A percentile compares a stretch with the other conserved stretches of the same genome.
Conservation (phyloP, 2,113 vertebrate genomes). For the Sinocyclocheilus maitianheensis region DNA sequence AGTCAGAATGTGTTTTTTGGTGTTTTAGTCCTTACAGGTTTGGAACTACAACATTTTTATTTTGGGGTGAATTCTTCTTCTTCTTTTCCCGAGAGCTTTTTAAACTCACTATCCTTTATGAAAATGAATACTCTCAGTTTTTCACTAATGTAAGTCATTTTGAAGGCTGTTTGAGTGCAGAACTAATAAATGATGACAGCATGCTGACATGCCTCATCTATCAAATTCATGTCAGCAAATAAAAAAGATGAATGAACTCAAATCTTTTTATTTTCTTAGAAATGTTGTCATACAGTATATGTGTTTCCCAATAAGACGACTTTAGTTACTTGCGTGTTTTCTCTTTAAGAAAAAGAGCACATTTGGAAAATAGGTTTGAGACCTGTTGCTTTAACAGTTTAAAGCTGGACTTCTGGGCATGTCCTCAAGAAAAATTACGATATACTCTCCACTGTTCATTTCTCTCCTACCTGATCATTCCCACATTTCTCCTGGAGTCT, state of each 20-base stretch:
- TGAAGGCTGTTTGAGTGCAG: not conserved
- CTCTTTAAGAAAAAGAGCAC: not conserved
- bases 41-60: not conserved
- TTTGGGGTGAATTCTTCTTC: not conserved
- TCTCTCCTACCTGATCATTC: conserved; percentile 26
- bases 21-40: not conserved
- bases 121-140: not conserved
- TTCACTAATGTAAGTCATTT: not conserved
- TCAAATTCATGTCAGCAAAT: conserved; percentile 1
- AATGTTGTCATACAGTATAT: not conserved
- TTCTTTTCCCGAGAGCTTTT: not conserved
- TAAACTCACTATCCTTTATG: not conserved
- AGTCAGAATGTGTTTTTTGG: not conserved
- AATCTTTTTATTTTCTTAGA: not conserved
- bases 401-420: conserved; percentile 18
- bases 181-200: not conserved
- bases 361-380: conserved; percentile 27
- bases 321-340: not conserved
- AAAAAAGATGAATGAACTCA: not conserved
- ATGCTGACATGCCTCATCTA: conserved; percentile 1
- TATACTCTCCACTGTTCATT: conserved; percentile 10
- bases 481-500: conserved; percentile 19
- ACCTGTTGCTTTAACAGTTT: conserved; percentile 1
- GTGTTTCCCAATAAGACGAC: not conserved
- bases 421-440: conserved; percentile 49